Conservation (phyloP, 2,113 vertebrate genomes). For the Limanda limanda region DNA sequence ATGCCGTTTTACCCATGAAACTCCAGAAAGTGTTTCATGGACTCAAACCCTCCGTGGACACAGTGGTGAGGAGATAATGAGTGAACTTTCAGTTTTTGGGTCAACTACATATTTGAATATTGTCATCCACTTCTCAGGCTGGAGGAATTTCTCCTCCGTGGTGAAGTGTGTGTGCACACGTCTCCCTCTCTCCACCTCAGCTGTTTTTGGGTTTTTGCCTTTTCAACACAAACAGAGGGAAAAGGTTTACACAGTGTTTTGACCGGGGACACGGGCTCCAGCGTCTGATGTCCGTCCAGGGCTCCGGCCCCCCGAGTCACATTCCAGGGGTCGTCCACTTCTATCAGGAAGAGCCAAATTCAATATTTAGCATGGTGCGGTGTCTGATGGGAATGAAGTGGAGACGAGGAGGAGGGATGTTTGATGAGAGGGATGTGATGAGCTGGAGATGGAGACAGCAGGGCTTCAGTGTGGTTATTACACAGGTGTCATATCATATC, state of each 20-base stretch:
- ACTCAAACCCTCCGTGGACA: no score
- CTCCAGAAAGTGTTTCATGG: no score
- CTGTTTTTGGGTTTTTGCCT: conserved; percentile 59
- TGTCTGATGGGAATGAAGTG: conserved; percentile 80
- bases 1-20: no score
- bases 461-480: neutral
- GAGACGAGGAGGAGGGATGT: conserved; percentile 24
- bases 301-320: conserved; percentile 82
- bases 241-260: conserved; percentile 88
- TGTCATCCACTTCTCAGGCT: no score
- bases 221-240: conserved; percentile 86
- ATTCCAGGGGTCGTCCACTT: conserved; percentile 81
- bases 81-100: no score
- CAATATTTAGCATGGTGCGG: conserved; percentile 88
- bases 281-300: conserved; percentile 88
- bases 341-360: conserved; percentile 86
- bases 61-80: no score
- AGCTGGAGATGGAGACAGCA: conserved; percentile 11
- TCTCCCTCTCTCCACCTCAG: conserved; percentile 1
- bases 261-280: conserved; percentile 87
- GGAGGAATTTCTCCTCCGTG: no score
- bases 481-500: no score
- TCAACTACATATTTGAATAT: no score
- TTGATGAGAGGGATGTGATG: conserved; percentile 14
- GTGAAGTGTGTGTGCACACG: no score